These are phyloP conservation scores for Scrobipalpa costella DNA, from an alignment of 2,888 invertebrate species.

Conservation along the genomic window DNA sequence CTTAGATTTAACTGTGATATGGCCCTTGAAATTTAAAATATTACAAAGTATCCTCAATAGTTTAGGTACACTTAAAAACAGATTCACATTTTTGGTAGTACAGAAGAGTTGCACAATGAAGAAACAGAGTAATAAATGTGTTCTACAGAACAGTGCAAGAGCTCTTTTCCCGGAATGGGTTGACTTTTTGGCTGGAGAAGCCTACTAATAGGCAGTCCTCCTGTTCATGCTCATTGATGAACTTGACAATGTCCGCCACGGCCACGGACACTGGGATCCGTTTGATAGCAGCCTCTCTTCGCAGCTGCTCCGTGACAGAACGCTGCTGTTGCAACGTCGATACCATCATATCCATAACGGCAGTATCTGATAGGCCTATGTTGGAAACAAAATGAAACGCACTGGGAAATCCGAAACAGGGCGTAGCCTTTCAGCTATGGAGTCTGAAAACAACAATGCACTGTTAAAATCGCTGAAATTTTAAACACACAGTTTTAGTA, in stretches of 20 bases:
- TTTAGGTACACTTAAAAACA: neutral
- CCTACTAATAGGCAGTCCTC: constrained; percentile 96
- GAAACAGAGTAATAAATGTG: constrained; percentile 19
- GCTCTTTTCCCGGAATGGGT: constrained; percentile 97
- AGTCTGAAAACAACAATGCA: constrained; percentile 27
- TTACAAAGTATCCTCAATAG: neutral
- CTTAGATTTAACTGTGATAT: neutral
- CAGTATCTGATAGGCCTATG: constrained; percentile 94
- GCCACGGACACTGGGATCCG: constrained; percentile 94
- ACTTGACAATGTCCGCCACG: constrained; percentile 95
- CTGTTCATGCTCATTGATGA: constrained; percentile 93
- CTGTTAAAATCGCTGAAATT: neutral
- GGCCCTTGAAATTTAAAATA: neutral
- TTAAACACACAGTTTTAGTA: neutral
- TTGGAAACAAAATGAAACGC: constrained; percentile 77
- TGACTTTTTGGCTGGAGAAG: constrained; percentile 96
- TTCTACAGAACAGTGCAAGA: constrained; percentile 90
- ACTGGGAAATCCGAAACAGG: constrained; percentile 60
- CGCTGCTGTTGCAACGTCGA: constrained; percentile 96
- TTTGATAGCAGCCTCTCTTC: constrained; percentile 93
- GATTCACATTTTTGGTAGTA: neutral
- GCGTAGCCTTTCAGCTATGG: constrained; percentile 64
- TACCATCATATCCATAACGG: constrained; percentile 96
- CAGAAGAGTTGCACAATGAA: constrained; percentile 19
- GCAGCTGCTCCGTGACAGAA: constrained; percentile 94